These are phyloP conservation scores for Metellina segmentata DNA, from an alignment of 2,888 invertebrate genomes.

Conservation along the genomic window DNA sequence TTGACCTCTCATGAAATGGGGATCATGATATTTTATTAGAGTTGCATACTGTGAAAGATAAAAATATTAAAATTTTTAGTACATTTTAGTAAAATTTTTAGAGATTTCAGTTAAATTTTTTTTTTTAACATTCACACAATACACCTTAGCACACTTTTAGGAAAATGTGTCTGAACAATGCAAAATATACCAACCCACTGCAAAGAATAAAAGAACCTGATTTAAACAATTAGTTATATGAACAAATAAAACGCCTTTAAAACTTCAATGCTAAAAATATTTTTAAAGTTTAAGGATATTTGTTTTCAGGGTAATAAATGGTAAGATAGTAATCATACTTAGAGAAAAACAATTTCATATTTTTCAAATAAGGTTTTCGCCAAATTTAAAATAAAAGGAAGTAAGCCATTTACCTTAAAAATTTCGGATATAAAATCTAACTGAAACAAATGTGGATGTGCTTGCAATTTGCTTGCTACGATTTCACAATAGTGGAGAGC, in stretches of 20 bases:
- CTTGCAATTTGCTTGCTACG: slow-evolving; percentile 86
- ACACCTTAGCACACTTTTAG: neutral
- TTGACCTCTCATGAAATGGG: slow-evolving; percentile 83
- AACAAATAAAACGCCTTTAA: neutral
- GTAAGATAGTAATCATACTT: too few species aligned
- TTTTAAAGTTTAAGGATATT: too few species aligned
- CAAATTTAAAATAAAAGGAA: neutral
- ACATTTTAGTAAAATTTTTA: neutral
- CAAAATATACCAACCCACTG: too few species aligned
- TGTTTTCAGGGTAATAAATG: too few species aligned
- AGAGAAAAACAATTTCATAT: too few species aligned
- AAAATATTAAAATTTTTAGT: neutral
- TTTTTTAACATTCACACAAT: neutral
- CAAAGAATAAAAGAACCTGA: neutral
- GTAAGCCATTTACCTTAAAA: slow-evolving; percentile 48
- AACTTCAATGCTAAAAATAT: neutral
- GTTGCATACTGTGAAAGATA: slow-evolving; percentile 82
- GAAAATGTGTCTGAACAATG: too few species aligned
- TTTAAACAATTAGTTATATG: neutral
- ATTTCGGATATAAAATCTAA: slow-evolving; percentile 71
- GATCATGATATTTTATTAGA: slow-evolving; percentile 88
- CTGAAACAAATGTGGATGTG: slow-evolving; percentile 81
- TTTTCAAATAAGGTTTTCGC: too few species aligned
- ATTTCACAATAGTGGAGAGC: slow-evolving; percentile 91
- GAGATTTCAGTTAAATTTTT: neutral